A percentile compares a stretch with the other conserved stretches of the same genome.
Conservation (phyloP, 2,113 vertebrate species). For the Phocoena phocoena region DNA sequence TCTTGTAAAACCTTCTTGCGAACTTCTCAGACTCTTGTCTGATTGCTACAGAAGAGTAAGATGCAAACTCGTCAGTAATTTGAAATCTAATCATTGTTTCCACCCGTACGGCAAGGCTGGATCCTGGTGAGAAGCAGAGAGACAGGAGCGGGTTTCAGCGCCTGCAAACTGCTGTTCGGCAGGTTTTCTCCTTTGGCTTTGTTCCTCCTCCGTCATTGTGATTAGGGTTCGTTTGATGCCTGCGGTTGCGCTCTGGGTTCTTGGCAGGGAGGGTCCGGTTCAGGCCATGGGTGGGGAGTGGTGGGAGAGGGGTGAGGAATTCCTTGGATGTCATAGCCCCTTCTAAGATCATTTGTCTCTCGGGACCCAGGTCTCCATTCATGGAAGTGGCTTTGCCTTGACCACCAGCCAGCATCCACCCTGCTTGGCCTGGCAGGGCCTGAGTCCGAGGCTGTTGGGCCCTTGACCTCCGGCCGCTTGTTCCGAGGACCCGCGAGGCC, state of each 20-base stretch:
- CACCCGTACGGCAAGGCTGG: neutral
- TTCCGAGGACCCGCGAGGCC: fast-evolving
- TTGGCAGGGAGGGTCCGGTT: neutral
- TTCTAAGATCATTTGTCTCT: neutral
- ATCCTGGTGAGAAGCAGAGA: neutral
- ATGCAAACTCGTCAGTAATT: fast-evolving
- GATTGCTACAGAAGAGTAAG: neutral
- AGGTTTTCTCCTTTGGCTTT: neutral
- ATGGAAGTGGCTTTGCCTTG: neutral
- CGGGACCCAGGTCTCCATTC: neutral
- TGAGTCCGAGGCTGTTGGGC: neutral
- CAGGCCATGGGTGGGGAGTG: too few relatives aligned
- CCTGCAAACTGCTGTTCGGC: fast-evolving
- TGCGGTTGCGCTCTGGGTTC: neutral
- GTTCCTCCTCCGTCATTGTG: fast-evolving
- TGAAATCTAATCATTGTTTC: neutral
- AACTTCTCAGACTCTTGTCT: neutral
- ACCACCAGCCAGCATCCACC: fast-evolving
- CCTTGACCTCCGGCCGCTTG: neutral
- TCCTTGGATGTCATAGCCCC: neutral
- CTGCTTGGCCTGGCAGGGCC: neutral
- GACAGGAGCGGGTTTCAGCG: fast-evolving
- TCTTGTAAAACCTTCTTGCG: neutral
- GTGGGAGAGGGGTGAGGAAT: neutral
- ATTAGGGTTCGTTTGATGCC: neutral